Evolutionary conservation across 2,113 vertebrate species (phyloP).

Genomic region (Herpailurus yagouaroundi): DNA sequence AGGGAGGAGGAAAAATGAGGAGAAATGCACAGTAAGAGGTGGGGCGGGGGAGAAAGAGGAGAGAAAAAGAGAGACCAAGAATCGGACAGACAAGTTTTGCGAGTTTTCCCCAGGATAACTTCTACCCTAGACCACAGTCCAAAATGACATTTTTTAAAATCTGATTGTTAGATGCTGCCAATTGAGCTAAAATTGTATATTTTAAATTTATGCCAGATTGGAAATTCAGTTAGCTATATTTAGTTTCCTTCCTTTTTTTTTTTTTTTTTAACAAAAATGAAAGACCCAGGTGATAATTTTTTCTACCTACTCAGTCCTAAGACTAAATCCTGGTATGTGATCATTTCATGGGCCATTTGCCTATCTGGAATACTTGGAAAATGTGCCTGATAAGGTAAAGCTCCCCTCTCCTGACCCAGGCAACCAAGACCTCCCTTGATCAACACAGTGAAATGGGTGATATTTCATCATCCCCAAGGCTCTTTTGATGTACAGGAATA

Average conservation of each 20-base stretch:
- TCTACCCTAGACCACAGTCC: background rate
- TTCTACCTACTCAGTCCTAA: background rate
- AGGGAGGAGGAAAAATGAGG: background rate
- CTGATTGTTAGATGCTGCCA: background rate
- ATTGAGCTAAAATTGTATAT: background rate
- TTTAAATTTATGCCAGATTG: background rate
- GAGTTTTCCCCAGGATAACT: background rate
- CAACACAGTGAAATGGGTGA: background rate
- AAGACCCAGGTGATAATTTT: background rate
- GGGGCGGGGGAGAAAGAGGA: accelerated
- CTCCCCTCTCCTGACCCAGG: background rate
- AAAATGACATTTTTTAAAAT: background rate
- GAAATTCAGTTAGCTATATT: background rate
- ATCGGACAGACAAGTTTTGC: background rate
- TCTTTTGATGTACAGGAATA: background rate
- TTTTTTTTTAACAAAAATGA: constrained; percentile 5
- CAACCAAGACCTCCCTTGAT: background rate
- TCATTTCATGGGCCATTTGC: background rate
- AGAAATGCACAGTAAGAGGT: background rate
- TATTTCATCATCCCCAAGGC: background rate
- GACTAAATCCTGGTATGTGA: background rate
- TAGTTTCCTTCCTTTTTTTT: background rate
- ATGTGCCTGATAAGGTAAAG: background rate
- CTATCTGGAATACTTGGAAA: background rate
- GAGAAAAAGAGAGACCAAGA: background rate